phyloP scores from a whole-genome alignment of 2,113 vertebrate species.

The Phrynosoma platyrhinos region DNA sequence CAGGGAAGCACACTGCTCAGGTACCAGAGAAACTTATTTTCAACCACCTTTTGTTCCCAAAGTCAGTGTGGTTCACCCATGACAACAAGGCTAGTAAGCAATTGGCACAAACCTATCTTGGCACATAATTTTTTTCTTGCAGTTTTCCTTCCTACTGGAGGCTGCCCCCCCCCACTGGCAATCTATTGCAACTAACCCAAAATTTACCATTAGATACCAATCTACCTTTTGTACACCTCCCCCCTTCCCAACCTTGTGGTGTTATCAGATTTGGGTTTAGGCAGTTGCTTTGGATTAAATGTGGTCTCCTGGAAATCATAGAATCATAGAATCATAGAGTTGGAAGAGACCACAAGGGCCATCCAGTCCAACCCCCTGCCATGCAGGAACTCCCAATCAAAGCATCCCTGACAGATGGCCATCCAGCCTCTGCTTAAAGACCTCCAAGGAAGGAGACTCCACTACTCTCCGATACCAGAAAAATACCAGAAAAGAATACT shows the following conservation, averaged over 20 bases:
- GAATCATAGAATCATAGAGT: too few relatives aligned
- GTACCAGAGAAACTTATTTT: background rate
- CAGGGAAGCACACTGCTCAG: background rate
- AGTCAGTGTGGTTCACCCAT: background rate
- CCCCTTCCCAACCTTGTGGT: background rate
- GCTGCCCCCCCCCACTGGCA: background rate
- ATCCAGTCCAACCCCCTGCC: too few relatives aligned
- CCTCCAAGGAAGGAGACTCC: too few relatives aligned
- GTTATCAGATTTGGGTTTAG: background rate
- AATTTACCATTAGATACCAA: background rate
- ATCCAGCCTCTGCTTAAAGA: too few relatives aligned
- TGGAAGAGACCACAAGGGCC: too few relatives aligned
- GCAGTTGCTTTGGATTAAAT: background rate
- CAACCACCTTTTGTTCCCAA: background rate
- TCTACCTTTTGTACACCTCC: background rate
- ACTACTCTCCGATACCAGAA: too few relatives aligned
- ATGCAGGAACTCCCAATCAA: too few relatives aligned
- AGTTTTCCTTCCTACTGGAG: background rate
- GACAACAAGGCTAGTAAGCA: background rate
- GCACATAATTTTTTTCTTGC: background rate
- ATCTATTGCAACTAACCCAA: background rate
- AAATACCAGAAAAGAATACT: background rate
- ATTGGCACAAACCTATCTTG: background rate
- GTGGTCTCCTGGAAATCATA: background rate
- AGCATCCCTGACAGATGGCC: too few relatives aligned